phyloP scores from a whole-genome alignment of 2,888 invertebrate genomes.

The Drosophila setosimentum region DNA sequence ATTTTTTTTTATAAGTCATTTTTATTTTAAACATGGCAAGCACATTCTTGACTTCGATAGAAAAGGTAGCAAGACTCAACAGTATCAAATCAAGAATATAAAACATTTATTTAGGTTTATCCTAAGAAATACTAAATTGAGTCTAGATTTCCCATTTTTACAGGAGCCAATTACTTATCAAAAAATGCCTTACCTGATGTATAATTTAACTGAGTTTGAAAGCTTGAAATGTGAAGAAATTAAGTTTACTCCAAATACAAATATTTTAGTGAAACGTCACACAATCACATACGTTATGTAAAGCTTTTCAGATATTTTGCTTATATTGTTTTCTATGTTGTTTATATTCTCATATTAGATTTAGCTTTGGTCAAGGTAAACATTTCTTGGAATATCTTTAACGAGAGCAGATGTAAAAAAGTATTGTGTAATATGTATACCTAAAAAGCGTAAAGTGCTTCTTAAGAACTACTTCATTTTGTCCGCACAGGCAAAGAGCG shows the following conservation, averaged over 20 bases:
- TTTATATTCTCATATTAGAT: not conserved
- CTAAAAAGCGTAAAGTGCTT: not conserved
- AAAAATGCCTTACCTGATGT: not conserved
- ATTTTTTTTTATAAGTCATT: too few relatives aligned
- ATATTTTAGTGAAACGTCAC: too few relatives aligned
- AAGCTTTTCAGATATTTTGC: not conserved
- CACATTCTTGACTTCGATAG: not conserved
- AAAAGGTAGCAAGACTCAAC: not conserved
- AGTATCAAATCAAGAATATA: not conserved
- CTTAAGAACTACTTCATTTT: not conserved
- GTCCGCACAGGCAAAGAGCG: not conserved
- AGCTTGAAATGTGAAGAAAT: too few relatives aligned
- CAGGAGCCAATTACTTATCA: not conserved
- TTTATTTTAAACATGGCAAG: too few relatives aligned
- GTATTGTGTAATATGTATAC: not conserved
- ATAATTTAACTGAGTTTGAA: too few relatives aligned
- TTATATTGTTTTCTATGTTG: not conserved
- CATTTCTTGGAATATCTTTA: not conserved
- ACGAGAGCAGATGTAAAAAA: not conserved
- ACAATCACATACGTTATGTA: too few relatives aligned
- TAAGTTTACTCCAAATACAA: too few relatives aligned
- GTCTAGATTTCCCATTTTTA: not conserved
- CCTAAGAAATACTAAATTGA: not conserved
- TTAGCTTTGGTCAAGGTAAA: not conserved
- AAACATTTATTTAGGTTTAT: not conserved